A percentile compares a stretch with the other conserved stretches of the same genome.
These are phyloP conservation scores for Anodontia alba DNA, from an alignment of 2,888 invertebrate species.

Conservation along the genomic window DNA sequence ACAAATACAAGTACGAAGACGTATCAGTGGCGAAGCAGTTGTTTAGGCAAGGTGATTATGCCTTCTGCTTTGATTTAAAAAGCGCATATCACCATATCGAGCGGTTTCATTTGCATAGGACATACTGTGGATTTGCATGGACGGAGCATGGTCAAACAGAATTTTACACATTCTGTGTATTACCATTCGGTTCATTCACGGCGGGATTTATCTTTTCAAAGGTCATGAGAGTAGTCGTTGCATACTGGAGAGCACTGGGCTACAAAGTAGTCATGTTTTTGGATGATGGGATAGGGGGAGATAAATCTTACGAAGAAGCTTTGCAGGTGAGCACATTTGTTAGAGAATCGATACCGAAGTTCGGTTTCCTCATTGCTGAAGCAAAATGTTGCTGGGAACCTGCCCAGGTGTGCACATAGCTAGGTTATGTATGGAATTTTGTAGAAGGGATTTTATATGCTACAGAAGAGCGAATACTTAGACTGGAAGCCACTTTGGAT, in stretches of 20 bases:
- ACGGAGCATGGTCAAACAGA: not conserved
- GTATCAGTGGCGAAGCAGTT: not conserved
- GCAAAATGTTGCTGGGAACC: slow-evolving; percentile 55
- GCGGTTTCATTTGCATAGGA: not conserved
- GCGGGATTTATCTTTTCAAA: slow-evolving; percentile 3
- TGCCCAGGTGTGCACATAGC: slow-evolving; percentile 33
- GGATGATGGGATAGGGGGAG: slow-evolving; percentile 24
- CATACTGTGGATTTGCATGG: slow-evolving; percentile 6
- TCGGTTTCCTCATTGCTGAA: slow-evolving; percentile 57
- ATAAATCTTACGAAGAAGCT: slow-evolving; percentile 14
- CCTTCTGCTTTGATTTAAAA: not conserved
- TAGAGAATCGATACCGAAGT: slow-evolving; percentile 34
- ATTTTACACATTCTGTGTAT: not conserved
- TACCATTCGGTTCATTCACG: not conserved
- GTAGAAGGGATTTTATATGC: slow-evolving; percentile 28
- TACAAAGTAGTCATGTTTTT: not conserved
- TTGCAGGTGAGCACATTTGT: slow-evolving; percentile 14
- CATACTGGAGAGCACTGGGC: not conserved
- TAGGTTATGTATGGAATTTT: slow-evolving; percentile 46
- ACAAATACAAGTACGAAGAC: slow-evolving; percentile 1
- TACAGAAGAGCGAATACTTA: slow-evolving; percentile 25
- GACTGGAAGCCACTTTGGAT: slow-evolving; percentile 10
- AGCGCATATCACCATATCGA: not conserved
- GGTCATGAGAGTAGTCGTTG: not conserved
- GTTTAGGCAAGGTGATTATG: not conserved